phyloP scores from a whole-genome alignment of 2,888 invertebrate species.

The Apeira syringaria region DNA sequence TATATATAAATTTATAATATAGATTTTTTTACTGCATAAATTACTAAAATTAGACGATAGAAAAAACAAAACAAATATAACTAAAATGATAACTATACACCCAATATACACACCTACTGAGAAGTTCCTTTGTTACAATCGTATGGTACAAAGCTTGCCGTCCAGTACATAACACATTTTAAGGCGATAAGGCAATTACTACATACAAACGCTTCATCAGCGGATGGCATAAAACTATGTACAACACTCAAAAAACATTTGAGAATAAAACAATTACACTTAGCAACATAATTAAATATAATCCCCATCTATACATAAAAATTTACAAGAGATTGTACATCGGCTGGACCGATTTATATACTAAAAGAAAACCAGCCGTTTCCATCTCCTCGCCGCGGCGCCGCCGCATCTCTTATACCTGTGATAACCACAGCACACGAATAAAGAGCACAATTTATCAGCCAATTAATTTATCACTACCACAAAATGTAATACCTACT shows the following conservation, averaged over 20 bases:
- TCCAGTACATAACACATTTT: slow-evolving; percentile 57
- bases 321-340: slow-evolving; percentile 79
- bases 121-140: slow-evolving; percentile 42
- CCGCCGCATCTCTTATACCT: slow-evolving; percentile 38
- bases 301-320: slow-evolving; percentile 79
- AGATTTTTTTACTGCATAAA: slow-evolving; percentile 77
- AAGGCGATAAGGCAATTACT: slow-evolving; percentile 71
- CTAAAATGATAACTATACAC: slow-evolving; percentile 78
- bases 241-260: slow-evolving; percentile 37
- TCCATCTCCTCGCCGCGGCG: slow-evolving; percentile 31
- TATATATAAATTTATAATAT: slow-evolving; percentile 74
- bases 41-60: slow-evolving; percentile 78
- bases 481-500: slow-evolving; percentile 9
- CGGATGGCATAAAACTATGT: slow-evolving; percentile 44
- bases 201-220: slow-evolving; percentile 43
- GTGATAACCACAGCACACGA: slow-evolving; percentile 54
- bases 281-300: slow-evolving; percentile 77
- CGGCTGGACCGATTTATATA: slow-evolving; percentile 58
- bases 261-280: slow-evolving; percentile 60
- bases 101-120: slow-evolving; percentile 78
- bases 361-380: slow-evolving; percentile 44
- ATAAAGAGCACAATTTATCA: slow-evolving; percentile 37
- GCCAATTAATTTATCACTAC: slow-evolving; percentile 26
- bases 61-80: slow-evolving; percentile 63
- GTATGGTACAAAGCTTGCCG: slow-evolving; percentile 73